Base-by-base conservation (phyloP, 1,140 invertebrate species). In the Formica exsecta region DNA sequence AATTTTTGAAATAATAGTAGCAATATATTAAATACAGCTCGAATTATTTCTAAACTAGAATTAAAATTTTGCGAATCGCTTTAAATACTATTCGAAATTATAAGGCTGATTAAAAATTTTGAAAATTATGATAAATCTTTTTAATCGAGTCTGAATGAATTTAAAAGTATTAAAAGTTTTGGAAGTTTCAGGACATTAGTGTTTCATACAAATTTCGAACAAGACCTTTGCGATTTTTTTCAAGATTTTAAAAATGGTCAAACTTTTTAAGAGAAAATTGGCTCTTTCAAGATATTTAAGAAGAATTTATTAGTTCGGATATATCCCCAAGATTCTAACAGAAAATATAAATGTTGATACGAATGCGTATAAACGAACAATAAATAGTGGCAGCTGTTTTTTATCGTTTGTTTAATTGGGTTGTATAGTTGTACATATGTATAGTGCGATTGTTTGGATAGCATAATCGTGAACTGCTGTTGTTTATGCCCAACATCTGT, bases 381-480 rank as follows among this genome's bases (percentile, higher is more conserved):
- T 66, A 79, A 77, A 79, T 66, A 51, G 19, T 36, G 16, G 29
- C 29, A 79, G 41, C 61, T 79, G 29, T 13, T 79, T 48, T 51
- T 79, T 66, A 51, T 79, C 29, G 29, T 25, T 79, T 66, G 41
- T 79, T 65, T 32, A 66, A 22, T 66, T 66, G 13, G 29, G 11
- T 66, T 36, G n/a, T 22, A 36, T n/a, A 57, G 11, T 66, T 36
- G n/a, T 22, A 36, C 32, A 57, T 36, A 36, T 25, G 22, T 62
- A 32, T 44, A 76, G 4, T 25, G 6, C 22, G 8, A 41, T 41
- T 8, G 57, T 76, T 76, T 79, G 36, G 9, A 79, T 66, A 65
- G 38, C 6, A 6, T 77, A 77, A 16, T 65, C 41, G 7, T 66
- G 38, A 36, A 65, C 3, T 54, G 32, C 32, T 11, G 5, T 80